phyloP scores from a whole-genome alignment of 2,113 vertebrate genomes.

The Misgurnus anguillicaudatus region DNA sequence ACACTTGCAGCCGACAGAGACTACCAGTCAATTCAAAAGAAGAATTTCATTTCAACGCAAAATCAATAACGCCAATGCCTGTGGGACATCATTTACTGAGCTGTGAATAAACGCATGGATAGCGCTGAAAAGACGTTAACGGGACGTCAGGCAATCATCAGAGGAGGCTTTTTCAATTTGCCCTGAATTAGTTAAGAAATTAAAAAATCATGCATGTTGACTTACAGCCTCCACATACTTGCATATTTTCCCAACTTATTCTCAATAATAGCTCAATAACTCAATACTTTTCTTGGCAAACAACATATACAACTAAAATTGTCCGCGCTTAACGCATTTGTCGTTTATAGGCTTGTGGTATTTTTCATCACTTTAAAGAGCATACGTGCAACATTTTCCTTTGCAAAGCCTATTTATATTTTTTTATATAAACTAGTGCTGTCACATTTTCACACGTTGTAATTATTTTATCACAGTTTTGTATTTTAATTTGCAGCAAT shows the following conservation, averaged over 20 bases:
- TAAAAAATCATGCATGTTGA: background rate
- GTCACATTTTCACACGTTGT: too few relatives aligned
- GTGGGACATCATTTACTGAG: conserved; percentile 18
- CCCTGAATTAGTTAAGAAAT: conserved; percentile 28
- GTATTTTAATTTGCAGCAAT: too few relatives aligned
- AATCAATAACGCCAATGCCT: conserved; percentile 32
- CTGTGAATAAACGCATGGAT: conserved; percentile 3
- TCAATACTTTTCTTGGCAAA: background rate
- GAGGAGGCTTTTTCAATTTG: conserved; percentile 17
- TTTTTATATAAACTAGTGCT: too few relatives aligned
- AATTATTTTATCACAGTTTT: too few relatives aligned
- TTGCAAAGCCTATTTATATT: too few relatives aligned
- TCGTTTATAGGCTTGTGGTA: too few relatives aligned
- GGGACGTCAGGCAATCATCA: conserved; percentile 32
- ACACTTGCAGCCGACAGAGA: background rate
- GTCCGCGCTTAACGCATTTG: too few relatives aligned
- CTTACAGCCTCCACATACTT: background rate
- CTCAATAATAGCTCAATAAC: too few relatives aligned
- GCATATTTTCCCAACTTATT: background rate
- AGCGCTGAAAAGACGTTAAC: conserved; percentile 2
- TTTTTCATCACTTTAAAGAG: too few relatives aligned
- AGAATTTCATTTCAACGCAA: conserved; percentile 3
- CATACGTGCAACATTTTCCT: too few relatives aligned
- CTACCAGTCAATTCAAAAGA: conserved; percentile 15
- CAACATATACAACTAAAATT: too few relatives aligned